A percentile compares a stretch with the other conserved stretches of the same genome.
Evolutionary conservation across 2,797 vertebrate species (phyloP).

Genomic region (Malurus splendens): DNA sequence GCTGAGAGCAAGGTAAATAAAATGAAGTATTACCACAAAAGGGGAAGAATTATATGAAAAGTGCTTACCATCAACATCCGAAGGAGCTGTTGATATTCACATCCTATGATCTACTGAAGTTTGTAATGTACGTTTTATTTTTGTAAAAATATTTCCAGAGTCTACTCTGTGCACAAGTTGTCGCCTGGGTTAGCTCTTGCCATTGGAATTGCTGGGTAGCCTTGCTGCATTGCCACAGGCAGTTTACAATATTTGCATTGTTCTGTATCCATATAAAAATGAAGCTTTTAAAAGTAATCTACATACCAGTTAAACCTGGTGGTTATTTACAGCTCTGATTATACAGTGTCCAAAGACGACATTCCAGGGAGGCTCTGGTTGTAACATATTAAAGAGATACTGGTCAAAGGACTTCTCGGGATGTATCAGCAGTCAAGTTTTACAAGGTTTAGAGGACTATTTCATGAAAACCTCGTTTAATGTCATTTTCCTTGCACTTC

Average conservation of each 20-base stretch:
- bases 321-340: background rate
- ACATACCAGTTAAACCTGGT: background rate
- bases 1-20: background rate
- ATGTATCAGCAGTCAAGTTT: background rate
- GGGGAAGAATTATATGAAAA: fast-evolving
- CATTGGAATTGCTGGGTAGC: background rate
- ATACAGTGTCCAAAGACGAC: background rate
- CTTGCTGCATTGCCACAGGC: background rate
- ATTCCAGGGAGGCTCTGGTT: background rate
- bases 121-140: background rate
- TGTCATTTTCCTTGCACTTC: background rate
- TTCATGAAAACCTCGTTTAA: background rate
- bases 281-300: background rate
- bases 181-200: background rate
- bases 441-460: background rate
- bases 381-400: background rate
- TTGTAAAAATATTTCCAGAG: background rate
- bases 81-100: background rate
- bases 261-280: constrained; percentile 6
- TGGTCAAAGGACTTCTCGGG: background rate
- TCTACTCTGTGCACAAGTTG: background rate
- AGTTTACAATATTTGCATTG: background rate
- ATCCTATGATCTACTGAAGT: fast-evolving
- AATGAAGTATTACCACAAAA: background rate
- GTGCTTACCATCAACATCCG: background rate